Evolutionary conservation across 1,140 invertebrate genomes (phyloP), one percentile per base, ranked within the genome.

Genomic region (Streblospio benedicti): DNA sequence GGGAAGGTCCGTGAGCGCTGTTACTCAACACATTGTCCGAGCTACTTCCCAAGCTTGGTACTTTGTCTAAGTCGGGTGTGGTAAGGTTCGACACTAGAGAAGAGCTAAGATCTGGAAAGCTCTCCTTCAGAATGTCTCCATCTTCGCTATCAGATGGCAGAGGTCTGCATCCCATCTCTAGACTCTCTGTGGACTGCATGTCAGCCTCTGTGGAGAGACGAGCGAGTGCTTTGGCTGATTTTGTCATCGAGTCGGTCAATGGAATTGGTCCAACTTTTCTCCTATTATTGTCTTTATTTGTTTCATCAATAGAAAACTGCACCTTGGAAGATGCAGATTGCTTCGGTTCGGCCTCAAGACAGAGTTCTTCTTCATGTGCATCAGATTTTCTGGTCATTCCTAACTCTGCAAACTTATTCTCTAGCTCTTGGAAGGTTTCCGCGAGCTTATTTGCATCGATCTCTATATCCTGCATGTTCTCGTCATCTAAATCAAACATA

Each of bases 71-170:
- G 2, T 45, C 35, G 5, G 57, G 45, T 1, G 57, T 59, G 6
- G 57, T 50, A 30, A 59, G 32, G 28, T 50, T 33, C 4, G 57
- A 59, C 30, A 59, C 45, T n/a, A 59, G 57, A 52, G 57, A 59
- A 20, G 57, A 59, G 38, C 47, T 53, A 45, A 59, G 32, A 27
- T 59, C 57, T 4, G 57, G 57, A 44, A 59, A 59, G n/a, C 25
- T 31, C 33, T 59, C 57, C 28, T 59, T 59, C 57, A 59, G 50
- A 27, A 59, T 53, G 51, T 59, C 60, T 32, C 57, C 43, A 23
- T 31, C 27, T 20, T 27, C 31, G 18, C n/a, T n/a, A n/a, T n/a
- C n/a, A n/a, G n/a, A n/a, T n/a, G n/a, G n/a, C n/a, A n/a, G n/a
- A n/a, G n/a, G n/a, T n/a, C n/a, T n/a, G n/a, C n/a, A n/a, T n/a